Conservation (phyloP, 2,888 invertebrate species). For the Phragmatobia fuliginosa region DNA sequence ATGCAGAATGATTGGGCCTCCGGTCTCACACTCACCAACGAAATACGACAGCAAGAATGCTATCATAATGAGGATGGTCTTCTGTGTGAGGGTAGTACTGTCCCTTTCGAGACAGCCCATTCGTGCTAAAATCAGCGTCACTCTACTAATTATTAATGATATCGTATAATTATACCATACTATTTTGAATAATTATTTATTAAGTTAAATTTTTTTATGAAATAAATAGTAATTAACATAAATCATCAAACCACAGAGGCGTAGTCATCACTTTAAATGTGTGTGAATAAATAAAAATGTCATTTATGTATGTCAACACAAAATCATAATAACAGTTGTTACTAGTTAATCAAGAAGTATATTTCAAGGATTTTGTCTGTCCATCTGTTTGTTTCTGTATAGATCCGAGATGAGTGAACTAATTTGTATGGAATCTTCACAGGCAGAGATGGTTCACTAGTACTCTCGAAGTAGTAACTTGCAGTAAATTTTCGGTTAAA, state of each 20-base stretch:
- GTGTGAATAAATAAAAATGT: background rate
- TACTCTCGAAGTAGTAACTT: no score
- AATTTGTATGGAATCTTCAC: background rate
- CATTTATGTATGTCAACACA: background rate
- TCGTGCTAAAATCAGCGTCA: no score
- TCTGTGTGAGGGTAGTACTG: no score
- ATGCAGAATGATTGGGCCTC: no score
- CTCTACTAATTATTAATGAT: no score
- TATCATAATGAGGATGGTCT: no score
- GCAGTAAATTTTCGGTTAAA: no score
- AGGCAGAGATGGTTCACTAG: no score
- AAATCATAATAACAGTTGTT: background rate
- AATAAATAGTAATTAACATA: slow-evolving; percentile 4
- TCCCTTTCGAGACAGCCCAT: no score
- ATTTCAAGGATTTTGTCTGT: background rate
- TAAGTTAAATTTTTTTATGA: background rate
- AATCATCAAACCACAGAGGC: slow-evolving; percentile 3
- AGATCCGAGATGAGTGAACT: background rate
- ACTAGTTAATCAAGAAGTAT: background rate
- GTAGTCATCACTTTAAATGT: background rate
- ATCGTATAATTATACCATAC: background rate
- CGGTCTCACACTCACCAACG: no score
- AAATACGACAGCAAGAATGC: no score
- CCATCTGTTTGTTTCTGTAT: background rate
- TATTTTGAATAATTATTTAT: background rate